Evolutionary conservation across 2,797 vertebrate genomes (phyloP).

Genomic region (Molossus molossus): DNA sequence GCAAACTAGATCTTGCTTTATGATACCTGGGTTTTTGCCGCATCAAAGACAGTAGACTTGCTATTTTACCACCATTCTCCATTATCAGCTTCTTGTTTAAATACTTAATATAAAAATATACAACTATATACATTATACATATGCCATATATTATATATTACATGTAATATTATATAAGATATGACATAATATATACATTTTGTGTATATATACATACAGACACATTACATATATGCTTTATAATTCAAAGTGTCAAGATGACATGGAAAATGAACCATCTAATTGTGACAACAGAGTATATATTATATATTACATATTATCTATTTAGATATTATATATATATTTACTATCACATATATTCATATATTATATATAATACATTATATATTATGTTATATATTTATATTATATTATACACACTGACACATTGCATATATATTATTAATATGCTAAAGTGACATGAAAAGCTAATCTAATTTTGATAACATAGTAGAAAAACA

Average conservation of each 20-base stretch:
- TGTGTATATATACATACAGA: neutral
- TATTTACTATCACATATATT: neutral
- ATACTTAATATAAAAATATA: neutral
- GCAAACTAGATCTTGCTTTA: neutral
- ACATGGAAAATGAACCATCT: neutral
- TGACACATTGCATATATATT: neutral
- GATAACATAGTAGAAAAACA: neutral
- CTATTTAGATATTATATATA: neutral
- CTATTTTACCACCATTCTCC: neutral
- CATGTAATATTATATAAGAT: neutral
- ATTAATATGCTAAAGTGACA: neutral
- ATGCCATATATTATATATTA: neutral
- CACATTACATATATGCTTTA: neutral
- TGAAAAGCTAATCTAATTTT: slow-evolving; percentile 35
- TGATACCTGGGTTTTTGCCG: neutral
- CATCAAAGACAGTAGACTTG: neutral
- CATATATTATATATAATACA: neutral
- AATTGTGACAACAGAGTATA: neutral
- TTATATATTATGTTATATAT: neutral
- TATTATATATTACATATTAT: neutral
- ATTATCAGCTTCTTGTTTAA: slow-evolving; percentile 4
- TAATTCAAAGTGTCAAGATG: neutral
- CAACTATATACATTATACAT: neutral
- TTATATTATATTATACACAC: too few species aligned
- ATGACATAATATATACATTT: too few species aligned